A percentile compares a stretch with the other conserved stretches of the same genome.
Conservation (phyloP, 2,888 invertebrate species). For the Anagyrus pseudococci region DNA sequence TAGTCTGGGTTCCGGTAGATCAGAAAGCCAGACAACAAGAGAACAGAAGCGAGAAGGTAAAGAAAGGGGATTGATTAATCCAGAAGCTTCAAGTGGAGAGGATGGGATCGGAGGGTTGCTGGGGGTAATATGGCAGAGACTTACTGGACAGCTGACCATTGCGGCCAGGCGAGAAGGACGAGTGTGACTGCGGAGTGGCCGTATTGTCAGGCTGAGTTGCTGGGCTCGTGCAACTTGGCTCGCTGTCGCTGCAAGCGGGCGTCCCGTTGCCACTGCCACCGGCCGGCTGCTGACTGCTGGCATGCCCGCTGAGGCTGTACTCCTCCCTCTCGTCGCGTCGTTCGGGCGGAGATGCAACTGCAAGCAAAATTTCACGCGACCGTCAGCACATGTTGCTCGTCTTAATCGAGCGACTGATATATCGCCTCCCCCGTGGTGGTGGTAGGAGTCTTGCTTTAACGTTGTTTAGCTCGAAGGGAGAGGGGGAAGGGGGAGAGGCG, state of each 20-base stretch:
- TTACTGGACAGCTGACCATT: slow-evolving; percentile 63
- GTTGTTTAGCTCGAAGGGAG: too few relatives aligned
- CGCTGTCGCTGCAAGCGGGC: not conserved
- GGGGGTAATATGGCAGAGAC: too few relatives aligned
- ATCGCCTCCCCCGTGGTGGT: too few relatives aligned
- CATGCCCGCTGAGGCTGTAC: not conserved
- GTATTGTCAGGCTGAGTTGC: slow-evolving; percentile 45
- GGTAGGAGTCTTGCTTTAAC: too few relatives aligned
- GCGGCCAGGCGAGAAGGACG: slow-evolving; percentile 54
- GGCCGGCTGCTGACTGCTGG: not conserved
- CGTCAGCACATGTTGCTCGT: slow-evolving; percentile 4
- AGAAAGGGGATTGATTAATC: too few relatives aligned
- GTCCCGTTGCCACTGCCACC: slow-evolving; percentile 2
- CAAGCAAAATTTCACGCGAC: too few relatives aligned
- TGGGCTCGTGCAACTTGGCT: not conserved
- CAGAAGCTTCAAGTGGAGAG: too few relatives aligned
- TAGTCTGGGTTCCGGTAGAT: too few relatives aligned
- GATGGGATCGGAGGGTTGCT: too few relatives aligned
- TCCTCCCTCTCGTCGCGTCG: slow-evolving; percentile 68
- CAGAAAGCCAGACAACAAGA: too few relatives aligned
- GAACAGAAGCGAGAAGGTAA: too few relatives aligned
- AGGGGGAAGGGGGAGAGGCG: too few relatives aligned
- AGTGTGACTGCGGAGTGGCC: slow-evolving; percentile 51
- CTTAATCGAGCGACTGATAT: slow-evolving; percentile 10
- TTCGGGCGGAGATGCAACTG: slow-evolving; percentile 87